phyloP scores from a whole-genome alignment of 1,140 invertebrate species.

The Vollenhovia emeryi region DNA sequence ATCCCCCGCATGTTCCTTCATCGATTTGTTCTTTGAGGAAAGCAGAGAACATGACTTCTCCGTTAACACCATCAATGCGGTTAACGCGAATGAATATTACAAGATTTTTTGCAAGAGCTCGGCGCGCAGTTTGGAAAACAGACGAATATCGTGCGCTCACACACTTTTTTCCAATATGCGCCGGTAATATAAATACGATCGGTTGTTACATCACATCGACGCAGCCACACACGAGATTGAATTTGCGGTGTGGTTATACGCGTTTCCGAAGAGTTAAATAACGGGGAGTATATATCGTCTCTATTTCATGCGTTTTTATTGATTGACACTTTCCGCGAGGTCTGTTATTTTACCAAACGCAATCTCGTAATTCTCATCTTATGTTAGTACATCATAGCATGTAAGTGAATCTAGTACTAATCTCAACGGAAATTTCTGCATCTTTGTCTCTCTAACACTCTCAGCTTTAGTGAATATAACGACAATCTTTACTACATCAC shows the following conservation, averaged over 20 bases:
- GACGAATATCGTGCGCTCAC: neutral
- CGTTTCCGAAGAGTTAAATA: conserved; percentile 43
- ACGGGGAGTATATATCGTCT: neutral
- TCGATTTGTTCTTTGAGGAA: neutral
- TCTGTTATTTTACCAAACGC: neutral
- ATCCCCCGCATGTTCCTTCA: neutral
- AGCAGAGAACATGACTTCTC: neutral
- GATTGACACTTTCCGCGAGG: neutral
- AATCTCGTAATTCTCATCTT: no score
- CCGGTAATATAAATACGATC: conserved; percentile 50
- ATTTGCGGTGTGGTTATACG: conserved; percentile 32
- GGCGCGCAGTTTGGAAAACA: conserved; percentile 22
- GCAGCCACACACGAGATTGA: conserved; percentile 22
- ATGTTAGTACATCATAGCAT: no score
- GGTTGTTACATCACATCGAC: conserved; percentile 52
- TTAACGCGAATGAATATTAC: neutral
- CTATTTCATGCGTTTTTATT: conserved; percentile 6
- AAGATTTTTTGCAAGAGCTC: conserved; percentile 15
- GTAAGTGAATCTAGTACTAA: no score
- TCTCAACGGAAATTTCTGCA: no score
- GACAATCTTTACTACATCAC: no score
- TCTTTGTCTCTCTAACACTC: no score
- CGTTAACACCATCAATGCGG: neutral
- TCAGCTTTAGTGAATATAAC: no score
- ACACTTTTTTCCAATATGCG: conserved; percentile 32